Base-by-base conservation (phyloP, 2,797 vertebrate genomes). In the Etheostoma nigrum region DNA sequence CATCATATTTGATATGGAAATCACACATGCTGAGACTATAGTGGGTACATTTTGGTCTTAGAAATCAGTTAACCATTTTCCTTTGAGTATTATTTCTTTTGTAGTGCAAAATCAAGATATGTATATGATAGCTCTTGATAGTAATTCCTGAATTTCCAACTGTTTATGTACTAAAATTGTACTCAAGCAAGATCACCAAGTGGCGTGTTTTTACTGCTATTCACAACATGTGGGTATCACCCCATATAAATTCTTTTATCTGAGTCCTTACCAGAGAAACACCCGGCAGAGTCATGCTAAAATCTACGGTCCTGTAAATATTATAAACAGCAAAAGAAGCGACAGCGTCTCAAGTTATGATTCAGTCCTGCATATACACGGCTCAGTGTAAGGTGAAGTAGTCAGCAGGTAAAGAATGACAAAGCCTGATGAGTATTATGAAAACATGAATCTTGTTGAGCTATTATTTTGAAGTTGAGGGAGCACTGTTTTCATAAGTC, bases 401-500 rank as follows among this genome's bases (percentile, higher is more conserved):
- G 81, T 89, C 91, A 81, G 83, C 89, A 86, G 79, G 80, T 58
- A 73, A 70, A 88, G 78, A 64, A 42, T 65, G 51, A 83, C 69
- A 67, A 51, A 86, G 66, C 72, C 64, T 53, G 57, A 73, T 67
- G 42, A 70, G 40, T 16, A 33, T 40, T 42, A 61, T 42, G 64
- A 74, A 70, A 58, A 69, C 62, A 76, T 10, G 0, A 23, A 74
- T 80, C 54, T 58, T 48, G 58, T 65, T 51, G 71, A 86, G 84
- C 44, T 67, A 68, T 77, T 54, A 58, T 67, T 88, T 79, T 73
- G 61, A 74, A 83, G 76, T 33, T 62, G 85, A 92, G 93, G 93
- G 91, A 93, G 93, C 94, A 94, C 92, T 91, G 92, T 92, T 93
- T 77, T 82, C 60, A 79, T 75, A n/a, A 78, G 72, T 76, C 78